Evolutionary conservation across 2,888 invertebrate species (phyloP).

Genomic region (Magallana nippona): DNA sequence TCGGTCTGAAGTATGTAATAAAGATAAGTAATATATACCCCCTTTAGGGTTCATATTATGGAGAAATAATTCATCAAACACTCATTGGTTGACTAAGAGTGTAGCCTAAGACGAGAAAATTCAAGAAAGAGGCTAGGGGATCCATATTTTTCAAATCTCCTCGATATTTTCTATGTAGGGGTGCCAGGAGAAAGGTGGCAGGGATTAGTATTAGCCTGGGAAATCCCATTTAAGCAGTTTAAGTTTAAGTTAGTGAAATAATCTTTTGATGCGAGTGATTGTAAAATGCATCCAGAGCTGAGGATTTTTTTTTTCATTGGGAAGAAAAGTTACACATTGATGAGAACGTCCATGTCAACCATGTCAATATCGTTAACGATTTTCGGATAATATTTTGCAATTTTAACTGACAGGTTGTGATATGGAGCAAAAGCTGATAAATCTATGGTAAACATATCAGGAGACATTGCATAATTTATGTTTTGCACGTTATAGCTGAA

Average conservation of each 20-base stretch:
- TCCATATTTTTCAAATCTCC: background rate
- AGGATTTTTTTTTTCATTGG: constrained; percentile 3
- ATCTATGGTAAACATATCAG: constrained; percentile 22
- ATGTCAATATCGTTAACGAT: background rate
- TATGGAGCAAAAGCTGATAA: background rate
- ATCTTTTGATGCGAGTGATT: constrained; percentile 27
- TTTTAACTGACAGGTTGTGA: constrained; percentile 5
- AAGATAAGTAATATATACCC: constrained; percentile 26
- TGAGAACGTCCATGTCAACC: background rate
- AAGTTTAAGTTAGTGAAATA: constrained; percentile 10
- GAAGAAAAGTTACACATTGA: background rate
- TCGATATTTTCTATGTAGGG: constrained; percentile 7
- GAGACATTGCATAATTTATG: background rate
- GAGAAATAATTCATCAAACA: constrained; percentile 28
- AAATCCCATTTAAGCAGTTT: constrained; percentile 25
- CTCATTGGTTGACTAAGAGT: background rate
- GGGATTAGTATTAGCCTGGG: constrained; percentile 16
- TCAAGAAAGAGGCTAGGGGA: background rate
- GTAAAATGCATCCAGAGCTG: constrained; percentile 6
- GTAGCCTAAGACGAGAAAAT: background rate
- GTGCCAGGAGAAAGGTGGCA: constrained; percentile 15
- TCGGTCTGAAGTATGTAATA: background rate
- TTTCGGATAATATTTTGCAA: constrained; percentile 5
- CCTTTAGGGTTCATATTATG: constrained; percentile 7
- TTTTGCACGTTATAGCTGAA: background rate